Percentiles rank a stretch among this genome's conserved stretches.
These are phyloP conservation scores for Eulemur coronatus DNA, from an alignment of 2,797 vertebrate species.

Conservation along the genomic window DNA sequence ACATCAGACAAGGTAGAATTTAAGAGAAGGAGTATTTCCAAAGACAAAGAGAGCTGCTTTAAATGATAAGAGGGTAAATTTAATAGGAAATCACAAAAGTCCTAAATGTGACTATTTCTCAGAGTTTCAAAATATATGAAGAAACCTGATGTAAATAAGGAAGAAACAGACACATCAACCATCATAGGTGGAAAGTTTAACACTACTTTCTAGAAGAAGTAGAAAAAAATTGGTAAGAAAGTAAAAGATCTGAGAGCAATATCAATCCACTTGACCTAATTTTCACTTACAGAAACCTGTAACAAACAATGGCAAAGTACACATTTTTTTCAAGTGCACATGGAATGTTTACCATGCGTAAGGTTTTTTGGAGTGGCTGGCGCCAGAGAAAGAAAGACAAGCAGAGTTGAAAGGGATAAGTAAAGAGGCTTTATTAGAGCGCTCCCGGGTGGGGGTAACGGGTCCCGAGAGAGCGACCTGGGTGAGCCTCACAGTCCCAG, in stretches of 20 bases:
- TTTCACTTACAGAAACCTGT: not conserved
- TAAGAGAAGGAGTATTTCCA: not conserved
- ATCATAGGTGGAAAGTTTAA: not conserved
- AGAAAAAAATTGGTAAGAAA: not conserved
- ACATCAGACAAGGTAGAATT: not conserved
- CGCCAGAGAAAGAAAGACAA: no score
- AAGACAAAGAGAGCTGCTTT: not conserved
- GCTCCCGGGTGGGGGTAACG: no score
- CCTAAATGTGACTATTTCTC: not conserved
- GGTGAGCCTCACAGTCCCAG: no score
- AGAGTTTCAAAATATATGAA: not conserved
- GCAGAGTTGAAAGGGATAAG: no score
- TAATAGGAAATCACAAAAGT: slow-evolving; percentile 5
- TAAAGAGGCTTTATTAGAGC: no score
- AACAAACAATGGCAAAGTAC: not conserved
- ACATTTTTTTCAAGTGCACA: not conserved
- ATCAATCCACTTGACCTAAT: not conserved
- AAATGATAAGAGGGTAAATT: not conserved
- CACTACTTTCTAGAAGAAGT: not conserved
- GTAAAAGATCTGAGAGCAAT: not conserved
- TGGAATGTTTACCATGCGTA: not conserved
- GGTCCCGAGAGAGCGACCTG: no score
- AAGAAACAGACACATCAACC: not conserved
- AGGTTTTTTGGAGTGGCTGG: no score
- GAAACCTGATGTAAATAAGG: not conserved